Evolutionary conservation across 1,140 invertebrate genomes (phyloP), one percentile per base, ranked within the genome.

Genomic region (Camponotus floridanus): DNA sequence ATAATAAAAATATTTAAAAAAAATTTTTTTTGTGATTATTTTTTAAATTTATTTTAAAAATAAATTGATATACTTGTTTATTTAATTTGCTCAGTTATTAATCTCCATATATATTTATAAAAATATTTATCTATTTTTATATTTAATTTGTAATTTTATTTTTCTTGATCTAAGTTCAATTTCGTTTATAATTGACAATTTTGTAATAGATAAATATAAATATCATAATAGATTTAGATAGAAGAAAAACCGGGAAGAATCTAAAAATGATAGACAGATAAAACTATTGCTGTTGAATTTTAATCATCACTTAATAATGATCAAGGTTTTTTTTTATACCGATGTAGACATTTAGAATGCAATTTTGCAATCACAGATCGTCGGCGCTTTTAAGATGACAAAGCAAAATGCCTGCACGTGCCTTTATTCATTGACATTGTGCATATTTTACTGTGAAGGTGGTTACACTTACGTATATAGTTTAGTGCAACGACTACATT

Each of bases 361-460:
- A 83, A 73, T 83, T 51, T 83, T 74, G 31, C 36, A 48, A 81
- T 86, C 51, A 42, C 21, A 26, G 48, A 59, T 80, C 31, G 55
- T 26, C 83, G 57, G 11, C 61, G 33, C 26, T 81, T 81, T 57
- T 42, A 42, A 67, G 45, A 68, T 78, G 74, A 85, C 59, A 61
- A 85, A 85, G 26, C 57, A 26, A 80, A 48, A 76, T 51, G 39
- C 26, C 21, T n/a, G 64, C 64, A 70, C 21, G 48, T 62, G 57
- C 11, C 57, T 76, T 61, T 13, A 55, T 13, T n/a, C 39, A 33
- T 26, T 6, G 45, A 21, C 68, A 36, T 36, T 36, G 11, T 36
- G 21, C 45, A 18, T 42, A n/a, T 33, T 26, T 57, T 8, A 18
- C 21, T 39, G 33, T 57, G 45, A 13, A 31, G 18, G 48, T 18